A percentile compares a stretch with the other conserved stretches of the same genome.
phyloP scores from a whole-genome alignment of 2,113 vertebrate species.

The Nothocercus julius region DNA sequence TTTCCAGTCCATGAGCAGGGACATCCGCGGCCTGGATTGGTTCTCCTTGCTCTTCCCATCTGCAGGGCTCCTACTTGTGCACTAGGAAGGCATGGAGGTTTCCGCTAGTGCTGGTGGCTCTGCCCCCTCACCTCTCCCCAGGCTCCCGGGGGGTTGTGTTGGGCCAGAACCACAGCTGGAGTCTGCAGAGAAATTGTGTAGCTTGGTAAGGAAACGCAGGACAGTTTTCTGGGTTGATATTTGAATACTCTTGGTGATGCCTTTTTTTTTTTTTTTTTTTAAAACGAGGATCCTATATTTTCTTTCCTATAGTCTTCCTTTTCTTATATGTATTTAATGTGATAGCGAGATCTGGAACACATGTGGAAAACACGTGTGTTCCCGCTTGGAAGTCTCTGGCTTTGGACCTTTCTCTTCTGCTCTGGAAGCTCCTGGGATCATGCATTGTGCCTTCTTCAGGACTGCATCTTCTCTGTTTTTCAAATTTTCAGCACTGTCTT shows the following conservation, averaged over 20 bases:
- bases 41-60: not conserved
- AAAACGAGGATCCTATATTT: not conserved
- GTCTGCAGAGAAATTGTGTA: not conserved
- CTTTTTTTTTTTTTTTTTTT: not conserved
- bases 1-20: not conserved
- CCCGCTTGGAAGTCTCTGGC: not conserved
- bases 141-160: not conserved
- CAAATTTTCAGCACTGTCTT: not conserved
- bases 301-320: not conserved
- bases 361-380: not conserved
- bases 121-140: not conserved
- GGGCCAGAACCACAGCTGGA: not conserved
- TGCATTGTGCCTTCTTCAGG: not conserved
- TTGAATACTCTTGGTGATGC: not conserved
- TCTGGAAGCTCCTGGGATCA: not conserved
- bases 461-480: not conserved
- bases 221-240: not conserved
- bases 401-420: not conserved
- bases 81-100: not conserved
- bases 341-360: not conserved
- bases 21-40: not conserved
- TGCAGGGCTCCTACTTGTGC: not conserved
- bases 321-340: not conserved
- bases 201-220: not conserved
- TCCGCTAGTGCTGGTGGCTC: not conserved